phyloP scores from a whole-genome alignment of 2,113 vertebrate genomes.

The Psophia crepitans region DNA sequence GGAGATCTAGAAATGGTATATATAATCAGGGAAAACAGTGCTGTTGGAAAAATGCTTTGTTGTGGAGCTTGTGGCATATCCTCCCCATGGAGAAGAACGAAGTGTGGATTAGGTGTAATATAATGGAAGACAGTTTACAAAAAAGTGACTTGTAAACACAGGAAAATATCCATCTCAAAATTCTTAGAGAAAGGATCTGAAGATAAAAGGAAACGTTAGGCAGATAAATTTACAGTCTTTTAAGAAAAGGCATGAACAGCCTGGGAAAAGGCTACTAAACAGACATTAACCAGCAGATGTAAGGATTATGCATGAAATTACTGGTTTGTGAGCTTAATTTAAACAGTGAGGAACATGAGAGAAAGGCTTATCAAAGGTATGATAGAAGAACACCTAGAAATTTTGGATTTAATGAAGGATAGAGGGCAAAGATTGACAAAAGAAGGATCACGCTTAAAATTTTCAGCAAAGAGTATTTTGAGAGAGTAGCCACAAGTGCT shows the following conservation, averaged over 20 bases:
- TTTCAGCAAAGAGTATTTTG: slow-evolving; percentile 40
- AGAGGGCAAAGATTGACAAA: slow-evolving; percentile 11
- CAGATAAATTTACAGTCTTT: not conserved
- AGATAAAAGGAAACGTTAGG: not conserved
- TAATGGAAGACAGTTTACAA: not conserved
- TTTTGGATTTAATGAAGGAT: slow-evolving; percentile 25
- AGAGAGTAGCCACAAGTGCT: slow-evolving; percentile 15
- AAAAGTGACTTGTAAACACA: not conserved
- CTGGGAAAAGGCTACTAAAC: slow-evolving; percentile 4
- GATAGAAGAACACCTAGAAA: slow-evolving; percentile 13
- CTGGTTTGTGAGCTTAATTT: slow-evolving; percentile 22
- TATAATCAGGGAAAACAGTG: not conserved
- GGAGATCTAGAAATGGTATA: not conserved
- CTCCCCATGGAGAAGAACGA: not conserved
- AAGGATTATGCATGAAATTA: slow-evolving; percentile 20
- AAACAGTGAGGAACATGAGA: not conserved
- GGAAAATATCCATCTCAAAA: not conserved
- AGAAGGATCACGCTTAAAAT: slow-evolving; percentile 17
- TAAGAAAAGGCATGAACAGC: slow-evolving; percentile 1
- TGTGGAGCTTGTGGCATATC: not conserved
- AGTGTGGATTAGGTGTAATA: not conserved
- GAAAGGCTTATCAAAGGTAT: slow-evolving; percentile 11
- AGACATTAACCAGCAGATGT: not conserved
- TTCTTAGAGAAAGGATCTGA: not conserved
- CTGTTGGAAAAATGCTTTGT: not conserved